A percentile compares a stretch with the other conserved stretches of the same genome.
These are phyloP conservation scores for Ceratina japonica DNA, from an alignment of 1,140 invertebrate species.

Conservation along the genomic window DNA sequence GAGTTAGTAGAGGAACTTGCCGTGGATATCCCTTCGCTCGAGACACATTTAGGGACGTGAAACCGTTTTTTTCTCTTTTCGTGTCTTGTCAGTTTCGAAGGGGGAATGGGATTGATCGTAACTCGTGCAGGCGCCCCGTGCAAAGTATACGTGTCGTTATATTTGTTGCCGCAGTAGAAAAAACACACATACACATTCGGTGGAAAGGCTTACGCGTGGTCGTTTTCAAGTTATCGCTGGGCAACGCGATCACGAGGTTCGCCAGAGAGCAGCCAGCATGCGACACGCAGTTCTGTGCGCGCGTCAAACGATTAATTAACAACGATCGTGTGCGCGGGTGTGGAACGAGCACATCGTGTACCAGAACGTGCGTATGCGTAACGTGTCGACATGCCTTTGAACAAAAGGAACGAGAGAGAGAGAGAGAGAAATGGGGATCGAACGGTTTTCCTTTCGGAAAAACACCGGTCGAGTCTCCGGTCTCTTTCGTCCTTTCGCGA, in stretches of 20 bases:
- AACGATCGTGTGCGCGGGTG: neutral
- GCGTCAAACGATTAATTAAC: neutral
- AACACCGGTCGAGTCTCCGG: neutral
- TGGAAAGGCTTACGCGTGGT: constrained; percentile 30
- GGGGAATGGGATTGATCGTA: neutral
- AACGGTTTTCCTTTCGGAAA: neutral
- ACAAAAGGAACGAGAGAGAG: no score
- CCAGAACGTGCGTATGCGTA: no score
- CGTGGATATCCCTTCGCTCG: constrained; percentile 21
- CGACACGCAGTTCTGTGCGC: constrained; percentile 36
- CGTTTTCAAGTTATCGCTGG: neutral
- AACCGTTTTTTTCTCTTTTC: constrained; percentile 13
- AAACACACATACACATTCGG: constrained; percentile 58
- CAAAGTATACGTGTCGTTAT: constrained; percentile 55
- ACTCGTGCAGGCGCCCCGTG: constrained; percentile 68
- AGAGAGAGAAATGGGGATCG: neutral
- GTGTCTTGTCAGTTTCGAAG: constrained; percentile 28
- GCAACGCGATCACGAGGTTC: neutral
- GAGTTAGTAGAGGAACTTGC: neutral
- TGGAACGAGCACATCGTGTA: no score
- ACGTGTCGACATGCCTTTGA: neutral
- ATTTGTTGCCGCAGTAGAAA: constrained; percentile 1
- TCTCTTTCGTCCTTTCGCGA: neutral
- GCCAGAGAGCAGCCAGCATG: constrained; percentile 60
- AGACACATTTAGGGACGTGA: constrained; percentile 25